Conservation (phyloP, 2,797 vertebrate genomes). For the Semaprochilodus insignis region DNA sequence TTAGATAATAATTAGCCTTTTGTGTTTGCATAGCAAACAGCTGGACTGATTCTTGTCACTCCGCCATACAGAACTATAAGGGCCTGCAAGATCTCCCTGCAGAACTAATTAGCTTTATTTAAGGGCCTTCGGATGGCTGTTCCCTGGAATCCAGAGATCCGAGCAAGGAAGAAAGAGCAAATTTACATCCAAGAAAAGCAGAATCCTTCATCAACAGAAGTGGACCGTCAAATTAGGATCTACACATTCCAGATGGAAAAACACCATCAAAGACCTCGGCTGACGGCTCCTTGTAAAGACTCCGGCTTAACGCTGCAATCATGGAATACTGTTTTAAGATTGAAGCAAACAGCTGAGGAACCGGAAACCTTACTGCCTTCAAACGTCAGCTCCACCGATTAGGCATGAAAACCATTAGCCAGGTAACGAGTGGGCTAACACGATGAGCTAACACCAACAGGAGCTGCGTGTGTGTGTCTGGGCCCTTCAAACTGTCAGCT, state of each 20-base stretch:
- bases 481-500: constrained; percentile 46
- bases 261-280: not conserved
- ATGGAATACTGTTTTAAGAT: constrained; percentile 4
- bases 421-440: constrained; percentile 39
- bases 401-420: constrained; percentile 36
- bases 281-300: not conserved
- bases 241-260: constrained; percentile 1
- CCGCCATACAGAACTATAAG: constrained; percentile 1
- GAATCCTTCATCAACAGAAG: constrained; percentile 13
- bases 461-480: constrained; percentile 30
- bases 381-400: constrained; percentile 37
- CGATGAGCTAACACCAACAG: constrained; percentile 23
- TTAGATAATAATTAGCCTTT: constrained; percentile 46
- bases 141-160: not conserved
- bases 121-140: constrained; percentile 8
- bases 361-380: constrained; percentile 17
- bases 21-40: constrained; percentile 31
- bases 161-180: constrained; percentile 10
- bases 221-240: not conserved
- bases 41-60: constrained; percentile 15
- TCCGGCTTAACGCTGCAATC: not conserved
- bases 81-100: constrained; percentile 15
- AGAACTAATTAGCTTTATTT: constrained; percentile 37
- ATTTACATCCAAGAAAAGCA: not conserved
- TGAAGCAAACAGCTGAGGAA: constrained; percentile 17